Evolutionary conservation across 2,113 vertebrate genomes (phyloP).

Genomic region (Rhynchopsitta pachyrhyncha): DNA sequence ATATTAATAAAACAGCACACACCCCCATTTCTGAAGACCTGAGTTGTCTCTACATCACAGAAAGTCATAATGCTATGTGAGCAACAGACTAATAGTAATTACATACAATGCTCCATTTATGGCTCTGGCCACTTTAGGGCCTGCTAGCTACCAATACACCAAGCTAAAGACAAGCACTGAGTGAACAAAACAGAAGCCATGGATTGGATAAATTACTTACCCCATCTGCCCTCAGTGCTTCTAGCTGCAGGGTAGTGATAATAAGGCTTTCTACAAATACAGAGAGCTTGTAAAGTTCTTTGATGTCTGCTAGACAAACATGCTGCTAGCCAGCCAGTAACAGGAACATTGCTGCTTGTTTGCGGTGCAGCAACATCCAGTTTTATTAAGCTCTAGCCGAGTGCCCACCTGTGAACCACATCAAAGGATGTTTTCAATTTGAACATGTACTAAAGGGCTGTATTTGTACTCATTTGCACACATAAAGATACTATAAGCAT

Average conservation of each 20-base stretch:
- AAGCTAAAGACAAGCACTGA: neutral
- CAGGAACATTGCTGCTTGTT: neutral
- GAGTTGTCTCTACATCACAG: neutral
- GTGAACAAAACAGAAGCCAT: neutral
- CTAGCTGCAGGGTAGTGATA: neutral
- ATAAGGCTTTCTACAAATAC: neutral
- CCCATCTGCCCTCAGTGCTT: neutral
- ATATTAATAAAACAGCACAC: neutral
- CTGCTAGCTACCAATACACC: neutral
- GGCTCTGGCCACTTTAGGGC: neutral
- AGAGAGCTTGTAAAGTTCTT: neutral
- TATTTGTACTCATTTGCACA: neutral
- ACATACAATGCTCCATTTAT: accelerated
- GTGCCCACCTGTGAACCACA: neutral
- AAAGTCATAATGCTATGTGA: neutral
- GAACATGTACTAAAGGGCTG: neutral
- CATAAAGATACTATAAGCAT: neutral
- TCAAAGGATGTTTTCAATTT: neutral
- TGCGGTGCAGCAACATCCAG: neutral
- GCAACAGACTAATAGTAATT: neutral
- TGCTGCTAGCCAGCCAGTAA: neutral
- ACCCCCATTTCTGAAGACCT: neutral
- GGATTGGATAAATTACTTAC: neutral
- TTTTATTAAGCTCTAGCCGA: neutral
- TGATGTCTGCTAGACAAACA: neutral